These are phyloP conservation scores for Lycorma delicatula DNA, from an alignment of 1,140 invertebrate genomes.

Conservation along the genomic window DNA sequence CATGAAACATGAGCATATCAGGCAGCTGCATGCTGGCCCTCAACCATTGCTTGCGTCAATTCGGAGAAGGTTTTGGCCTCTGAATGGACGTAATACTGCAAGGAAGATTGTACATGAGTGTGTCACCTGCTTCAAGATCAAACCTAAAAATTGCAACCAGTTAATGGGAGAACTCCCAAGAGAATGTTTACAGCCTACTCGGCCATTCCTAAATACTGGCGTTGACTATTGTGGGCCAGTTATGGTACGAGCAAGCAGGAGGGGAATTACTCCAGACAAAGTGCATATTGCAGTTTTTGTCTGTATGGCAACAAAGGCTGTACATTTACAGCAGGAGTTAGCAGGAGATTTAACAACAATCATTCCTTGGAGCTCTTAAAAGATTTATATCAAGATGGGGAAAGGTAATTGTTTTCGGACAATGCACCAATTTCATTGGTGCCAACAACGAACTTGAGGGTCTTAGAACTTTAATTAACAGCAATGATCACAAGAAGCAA, in stretches of 20 bases:
- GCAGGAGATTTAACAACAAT: no score
- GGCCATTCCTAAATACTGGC: background rate
- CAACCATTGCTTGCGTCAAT: no score
- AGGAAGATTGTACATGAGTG: no score
- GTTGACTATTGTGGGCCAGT: slow-evolving; percentile 34
- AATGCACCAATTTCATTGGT: slow-evolving; percentile 32
- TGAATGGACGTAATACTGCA: no score
- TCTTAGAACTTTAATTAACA: background rate
- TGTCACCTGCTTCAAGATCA: no score
- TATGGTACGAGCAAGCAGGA: slow-evolving; percentile 22
- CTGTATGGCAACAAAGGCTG: slow-evolving; percentile 32
- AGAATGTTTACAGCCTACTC: background rate
- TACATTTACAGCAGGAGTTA: no score
- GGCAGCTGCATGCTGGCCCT: no score
- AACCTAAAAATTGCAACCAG: no score
- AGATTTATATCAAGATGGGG: slow-evolving; percentile 31
- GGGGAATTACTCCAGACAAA: slow-evolving; percentile 26
- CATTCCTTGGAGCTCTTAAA: slow-evolving; percentile 34
- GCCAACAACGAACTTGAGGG: slow-evolving; percentile 22
- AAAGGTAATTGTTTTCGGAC: slow-evolving; percentile 29
- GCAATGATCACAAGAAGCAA: background rate
- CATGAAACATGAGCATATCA: no score
- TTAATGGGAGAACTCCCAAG: slow-evolving; percentile 2
- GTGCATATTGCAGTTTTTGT: slow-evolving; percentile 34
- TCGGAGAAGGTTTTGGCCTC: no score